Percentiles rank a stretch among this genome's conserved stretches.
These are phyloP conservation scores for Lepidocyrtoides sp. DNA, from an alignment of 2,888 invertebrate species.

Conservation along the genomic window DNA sequence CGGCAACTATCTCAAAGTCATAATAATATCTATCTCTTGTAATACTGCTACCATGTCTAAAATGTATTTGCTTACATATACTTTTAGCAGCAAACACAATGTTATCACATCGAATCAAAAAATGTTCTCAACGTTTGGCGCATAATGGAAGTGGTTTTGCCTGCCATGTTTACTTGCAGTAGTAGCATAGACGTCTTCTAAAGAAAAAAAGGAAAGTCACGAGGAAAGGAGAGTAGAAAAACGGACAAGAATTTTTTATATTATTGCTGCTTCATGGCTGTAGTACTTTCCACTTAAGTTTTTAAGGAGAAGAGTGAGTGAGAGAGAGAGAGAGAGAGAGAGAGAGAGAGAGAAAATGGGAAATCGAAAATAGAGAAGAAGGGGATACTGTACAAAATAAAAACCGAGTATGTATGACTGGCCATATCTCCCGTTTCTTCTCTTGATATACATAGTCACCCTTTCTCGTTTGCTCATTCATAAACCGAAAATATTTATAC, in stretches of 20 bases:
- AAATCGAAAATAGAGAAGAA: constrained; percentile 40
- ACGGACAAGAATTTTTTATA: neutral
- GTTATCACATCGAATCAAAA: too few species aligned
- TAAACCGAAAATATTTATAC: constrained; percentile 29
- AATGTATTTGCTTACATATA: too few species aligned
- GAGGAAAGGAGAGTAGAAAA: neutral
- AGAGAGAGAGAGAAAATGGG: neutral
- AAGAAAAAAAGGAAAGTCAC: neutral
- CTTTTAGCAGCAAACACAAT: too few species aligned
- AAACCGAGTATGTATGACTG: neutral
- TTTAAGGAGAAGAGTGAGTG: too few species aligned
- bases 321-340: too few species aligned
- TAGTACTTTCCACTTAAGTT: constrained; percentile 17
- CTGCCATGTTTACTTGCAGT: neutral
- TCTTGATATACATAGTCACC: too few species aligned
- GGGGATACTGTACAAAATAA: neutral
- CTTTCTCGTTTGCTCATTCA: constrained; percentile 57
- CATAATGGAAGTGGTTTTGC: neutral
- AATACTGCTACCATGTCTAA: too few species aligned
- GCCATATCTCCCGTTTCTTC: neutral
- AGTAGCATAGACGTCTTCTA: neutral
- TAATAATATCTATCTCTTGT: too few species aligned
- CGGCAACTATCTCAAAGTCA: constrained; percentile 43
- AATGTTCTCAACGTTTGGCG: neutral
- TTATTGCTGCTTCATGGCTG: neutral